Evolutionary conservation across 2,113 vertebrate genomes (phyloP).

Genomic region (Uropsilus gracilis): DNA sequence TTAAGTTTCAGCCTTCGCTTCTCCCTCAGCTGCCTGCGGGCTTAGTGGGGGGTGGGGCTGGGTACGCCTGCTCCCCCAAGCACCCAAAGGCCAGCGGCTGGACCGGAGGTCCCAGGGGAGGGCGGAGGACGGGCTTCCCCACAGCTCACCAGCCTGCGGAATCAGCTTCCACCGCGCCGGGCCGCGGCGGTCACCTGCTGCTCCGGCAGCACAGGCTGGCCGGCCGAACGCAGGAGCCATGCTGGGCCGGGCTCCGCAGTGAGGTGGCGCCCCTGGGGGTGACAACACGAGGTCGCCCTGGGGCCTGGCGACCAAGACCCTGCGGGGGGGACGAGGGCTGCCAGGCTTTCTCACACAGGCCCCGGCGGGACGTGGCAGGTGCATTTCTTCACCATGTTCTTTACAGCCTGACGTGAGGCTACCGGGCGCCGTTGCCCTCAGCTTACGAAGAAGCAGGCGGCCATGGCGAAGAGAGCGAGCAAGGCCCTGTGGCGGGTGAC

Average conservation of each 20-base stretch:
- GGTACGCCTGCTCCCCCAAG: not conserved
- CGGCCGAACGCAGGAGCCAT: not conserved
- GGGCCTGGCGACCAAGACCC: not conserved
- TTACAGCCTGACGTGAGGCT: rapidly evolving
- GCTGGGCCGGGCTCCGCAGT: not conserved
- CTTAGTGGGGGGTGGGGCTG: not conserved
- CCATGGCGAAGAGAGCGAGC: not conserved
- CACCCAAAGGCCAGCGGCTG: not conserved
- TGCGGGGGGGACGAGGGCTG: rapidly evolving
- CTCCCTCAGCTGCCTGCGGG: not conserved
- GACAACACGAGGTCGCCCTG: not conserved
- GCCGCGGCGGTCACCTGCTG: too few species aligned
- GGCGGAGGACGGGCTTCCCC: not conserved
- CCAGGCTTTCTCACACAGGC: too few species aligned
- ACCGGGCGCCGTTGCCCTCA: too few species aligned
- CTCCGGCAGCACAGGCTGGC: not conserved
- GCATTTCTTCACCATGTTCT: not conserved
- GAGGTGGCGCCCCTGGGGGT: not conserved
- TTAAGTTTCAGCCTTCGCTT: not conserved
- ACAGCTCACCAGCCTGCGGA: not conserved
- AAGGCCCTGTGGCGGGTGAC: not conserved
- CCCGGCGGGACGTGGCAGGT: too few species aligned
- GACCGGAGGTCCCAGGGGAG: not conserved
- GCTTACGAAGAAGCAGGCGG: not conserved
- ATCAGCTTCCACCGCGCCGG: not conserved